Evolutionary conservation across 2,888 invertebrate genomes (phyloP).

Genomic region (Aphodius granarius): DNA sequence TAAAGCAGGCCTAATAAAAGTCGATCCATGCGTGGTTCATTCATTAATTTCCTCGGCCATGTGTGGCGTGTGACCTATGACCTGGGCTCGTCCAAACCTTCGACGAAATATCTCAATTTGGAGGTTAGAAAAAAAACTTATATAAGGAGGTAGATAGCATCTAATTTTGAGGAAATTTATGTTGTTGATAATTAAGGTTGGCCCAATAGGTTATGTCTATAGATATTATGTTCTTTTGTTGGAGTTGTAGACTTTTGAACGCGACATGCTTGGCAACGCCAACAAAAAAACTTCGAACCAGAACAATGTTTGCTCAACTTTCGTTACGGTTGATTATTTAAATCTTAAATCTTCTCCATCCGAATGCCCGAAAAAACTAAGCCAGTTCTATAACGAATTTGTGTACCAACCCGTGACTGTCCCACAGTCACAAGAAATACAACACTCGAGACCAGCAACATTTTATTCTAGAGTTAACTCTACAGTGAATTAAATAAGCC

Average conservation of each 20-base stretch:
- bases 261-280: neutral
- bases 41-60: neutral
- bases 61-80: neutral
- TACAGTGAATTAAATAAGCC: too few species aligned
- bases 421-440: neutral
- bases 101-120: neutral
- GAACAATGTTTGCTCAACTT: neutral
- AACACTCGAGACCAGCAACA: neutral
- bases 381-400: neutral
- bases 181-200: neutral
- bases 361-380: neutral
- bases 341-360: neutral
- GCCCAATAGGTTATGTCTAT: too few species aligned
- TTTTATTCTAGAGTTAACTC: neutral
- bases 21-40: neutral
- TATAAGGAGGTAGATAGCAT: neutral
- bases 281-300: neutral
- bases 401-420: neutral
- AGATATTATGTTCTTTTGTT: neutral
- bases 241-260: neutral
- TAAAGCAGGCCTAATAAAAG: neutral
- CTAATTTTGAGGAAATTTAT: neutral
- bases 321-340: neutral
- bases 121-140: neutral
- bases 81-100: neutral